Conservation (phyloP, 2,888 invertebrate genomes). For the Boloria euphrosyne region DNA sequence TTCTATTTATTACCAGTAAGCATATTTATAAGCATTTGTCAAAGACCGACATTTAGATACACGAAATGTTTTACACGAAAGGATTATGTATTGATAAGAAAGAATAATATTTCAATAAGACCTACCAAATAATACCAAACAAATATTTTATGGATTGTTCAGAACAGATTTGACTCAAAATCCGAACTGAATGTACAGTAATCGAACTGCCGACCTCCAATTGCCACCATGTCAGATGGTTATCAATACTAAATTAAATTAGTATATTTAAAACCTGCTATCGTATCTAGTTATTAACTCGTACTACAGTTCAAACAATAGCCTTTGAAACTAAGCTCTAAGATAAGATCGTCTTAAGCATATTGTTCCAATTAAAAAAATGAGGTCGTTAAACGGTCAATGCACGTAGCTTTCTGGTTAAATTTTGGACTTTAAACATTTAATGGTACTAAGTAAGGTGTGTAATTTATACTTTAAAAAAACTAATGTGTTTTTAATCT, state of each 20-base stretch:
- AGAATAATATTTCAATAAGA: no score
- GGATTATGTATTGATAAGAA: no score
- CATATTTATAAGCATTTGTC: no score
- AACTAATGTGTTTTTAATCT: no score
- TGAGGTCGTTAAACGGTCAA: slow-evolving; percentile 25
- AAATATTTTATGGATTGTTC: no score
- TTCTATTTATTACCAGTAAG: no score
- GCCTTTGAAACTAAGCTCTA: slow-evolving; percentile 13
- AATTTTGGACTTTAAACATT: slow-evolving; percentile 5
- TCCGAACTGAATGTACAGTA: no score
- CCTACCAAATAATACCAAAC: no score
- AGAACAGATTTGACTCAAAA: no score
- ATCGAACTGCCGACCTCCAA: slow-evolving; percentile 14
- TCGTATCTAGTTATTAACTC: slow-evolving; percentile 15
- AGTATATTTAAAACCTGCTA: slow-evolving; percentile 2
- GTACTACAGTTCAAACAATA: slow-evolving; percentile 15
- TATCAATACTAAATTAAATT: slow-evolving; percentile 16
- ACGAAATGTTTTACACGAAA: no score
- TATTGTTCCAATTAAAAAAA: slow-evolving; percentile 27
- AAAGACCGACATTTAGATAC: no score
- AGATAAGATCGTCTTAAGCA: slow-evolving; percentile 21
- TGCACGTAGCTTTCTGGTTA: slow-evolving; percentile 17
- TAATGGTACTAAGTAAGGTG: not conserved
- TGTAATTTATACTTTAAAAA: not conserved
- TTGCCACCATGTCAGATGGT: slow-evolving; percentile 1